These are phyloP conservation scores for Holacanthus passer DNA, from an alignment of 2,113 vertebrate species.

Conservation along the genomic window DNA sequence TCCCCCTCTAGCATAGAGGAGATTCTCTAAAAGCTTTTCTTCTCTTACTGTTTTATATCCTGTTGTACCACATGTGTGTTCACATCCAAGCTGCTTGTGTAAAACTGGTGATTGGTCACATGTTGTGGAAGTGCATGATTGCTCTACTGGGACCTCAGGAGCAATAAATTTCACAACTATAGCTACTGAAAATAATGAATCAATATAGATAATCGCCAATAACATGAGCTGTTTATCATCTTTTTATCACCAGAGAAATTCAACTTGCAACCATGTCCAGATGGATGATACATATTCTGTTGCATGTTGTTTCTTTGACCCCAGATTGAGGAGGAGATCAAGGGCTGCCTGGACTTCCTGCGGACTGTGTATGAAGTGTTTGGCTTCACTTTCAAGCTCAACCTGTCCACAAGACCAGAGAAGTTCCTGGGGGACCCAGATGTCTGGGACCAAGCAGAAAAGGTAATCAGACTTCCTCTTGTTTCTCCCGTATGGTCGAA, in stretches of 20 bases:
- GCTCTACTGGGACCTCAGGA: too few relatives aligned
- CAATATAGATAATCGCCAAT: not conserved
- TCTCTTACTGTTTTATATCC: too few relatives aligned
- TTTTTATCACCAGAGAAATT: not conserved
- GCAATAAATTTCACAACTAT: not conserved
- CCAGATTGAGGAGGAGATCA: conserved; percentile 96
- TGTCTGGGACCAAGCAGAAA: conserved; percentile 96
- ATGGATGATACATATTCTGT: conserved; percentile 5
- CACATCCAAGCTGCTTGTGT: too few relatives aligned
- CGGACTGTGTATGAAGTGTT: conserved; percentile 93
- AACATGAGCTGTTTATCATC: conserved; percentile 5
- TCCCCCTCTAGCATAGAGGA: not conserved
- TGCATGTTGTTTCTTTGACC: conserved; percentile 19
- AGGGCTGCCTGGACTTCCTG: conserved; percentile 95
- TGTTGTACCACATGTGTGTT: not conserved
- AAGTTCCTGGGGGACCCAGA: conserved; percentile 94
- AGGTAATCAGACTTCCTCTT: conserved; percentile 80
- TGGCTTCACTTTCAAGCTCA: conserved; percentile 97
- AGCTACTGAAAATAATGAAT: not conserved
- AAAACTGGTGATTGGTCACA: too few relatives aligned
- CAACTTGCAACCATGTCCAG: not conserved
- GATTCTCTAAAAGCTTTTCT: too few relatives aligned
- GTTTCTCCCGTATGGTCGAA: conserved; percentile 17
- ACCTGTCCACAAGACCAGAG: conserved; percentile 97
- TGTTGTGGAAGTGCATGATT: not conserved